Evolutionary conservation across 2,888 invertebrate species (phyloP).

Genomic region (Noctua fimbriata): DNA sequence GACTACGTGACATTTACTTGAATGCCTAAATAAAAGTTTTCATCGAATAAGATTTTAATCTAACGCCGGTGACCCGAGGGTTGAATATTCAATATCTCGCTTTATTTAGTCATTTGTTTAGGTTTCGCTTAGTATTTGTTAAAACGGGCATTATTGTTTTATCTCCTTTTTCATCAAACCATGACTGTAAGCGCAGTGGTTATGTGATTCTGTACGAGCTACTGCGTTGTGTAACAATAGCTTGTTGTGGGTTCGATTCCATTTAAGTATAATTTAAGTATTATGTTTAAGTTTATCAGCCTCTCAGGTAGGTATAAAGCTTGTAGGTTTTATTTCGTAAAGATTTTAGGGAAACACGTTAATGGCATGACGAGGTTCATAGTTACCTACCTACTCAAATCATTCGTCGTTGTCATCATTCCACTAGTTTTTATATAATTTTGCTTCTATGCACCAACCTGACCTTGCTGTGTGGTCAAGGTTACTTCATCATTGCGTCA

Average conservation of each 20-base stretch:
- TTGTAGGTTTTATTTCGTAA: not conserved
- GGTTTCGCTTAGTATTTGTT: not conserved
- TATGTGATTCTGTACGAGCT: not conserved
- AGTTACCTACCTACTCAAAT: not conserved
- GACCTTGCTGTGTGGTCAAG: slow-evolving; percentile 42
- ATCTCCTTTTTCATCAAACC: not conserved
- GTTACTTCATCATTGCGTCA: slow-evolving; percentile 18
- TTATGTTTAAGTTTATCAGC: not conserved
- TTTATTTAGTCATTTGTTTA: not conserved
- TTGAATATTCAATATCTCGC: not conserved
- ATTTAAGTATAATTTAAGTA: not conserved
- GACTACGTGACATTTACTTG: not conserved
- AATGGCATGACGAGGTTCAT: not conserved
- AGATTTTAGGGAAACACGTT: not conserved
- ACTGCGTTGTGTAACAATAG: not conserved
- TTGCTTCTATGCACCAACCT: not conserved
- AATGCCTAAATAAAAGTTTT: not conserved
- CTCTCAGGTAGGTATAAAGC: not conserved
- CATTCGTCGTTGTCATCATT: slow-evolving; percentile 18
- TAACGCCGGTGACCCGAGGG: not conserved
- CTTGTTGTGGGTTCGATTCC: not conserved
- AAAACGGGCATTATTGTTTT: not conserved
- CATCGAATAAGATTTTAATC: not conserved
- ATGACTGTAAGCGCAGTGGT: not conserved
- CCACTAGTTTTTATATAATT: slow-evolving; percentile 14